A percentile compares a stretch with the other conserved stretches of the same genome.
Evolutionary conservation across 1,140 invertebrate species (phyloP).

Genomic region (Drosophila simulans): DNA sequence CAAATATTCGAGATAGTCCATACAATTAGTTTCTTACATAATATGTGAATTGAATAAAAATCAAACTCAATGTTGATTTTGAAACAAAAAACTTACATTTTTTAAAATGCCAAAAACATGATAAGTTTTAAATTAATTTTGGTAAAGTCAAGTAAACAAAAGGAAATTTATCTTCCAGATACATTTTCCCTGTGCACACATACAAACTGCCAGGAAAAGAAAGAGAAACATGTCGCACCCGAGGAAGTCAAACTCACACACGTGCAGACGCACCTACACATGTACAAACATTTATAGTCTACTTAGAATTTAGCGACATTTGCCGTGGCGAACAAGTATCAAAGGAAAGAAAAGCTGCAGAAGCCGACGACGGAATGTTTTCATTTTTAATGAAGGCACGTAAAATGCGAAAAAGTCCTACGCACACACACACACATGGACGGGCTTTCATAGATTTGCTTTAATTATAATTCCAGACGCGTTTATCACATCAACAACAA

Average conservation of each 20-base stretch:
- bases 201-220: conserved; percentile 27
- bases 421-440: conserved; percentile 14
- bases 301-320: conserved; percentile 73
- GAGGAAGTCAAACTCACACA: conserved; percentile 38
- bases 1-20: no score
- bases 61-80: not conserved
- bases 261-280: conserved; percentile 41
- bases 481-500: conserved; percentile 83
- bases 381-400: conserved; percentile 83
- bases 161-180: not conserved
- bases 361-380: conserved; percentile 71
- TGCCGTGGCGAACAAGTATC: conserved; percentile 22
- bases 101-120: not conserved
- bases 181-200: conserved; percentile 9
- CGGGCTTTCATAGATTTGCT: conserved; percentile 76
- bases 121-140: no score
- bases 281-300: conserved; percentile 73
- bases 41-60: no score
- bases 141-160: no score
- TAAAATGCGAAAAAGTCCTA: conserved; percentile 79
- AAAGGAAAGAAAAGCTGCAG: conserved; percentile 7
- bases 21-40: no score
- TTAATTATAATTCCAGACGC: conserved; percentile 83
- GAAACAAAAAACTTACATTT: no score
- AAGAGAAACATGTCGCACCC: conserved; percentile 58